phyloP scores from a whole-genome alignment of 2,888 invertebrate species.

The Amiota minor region DNA sequence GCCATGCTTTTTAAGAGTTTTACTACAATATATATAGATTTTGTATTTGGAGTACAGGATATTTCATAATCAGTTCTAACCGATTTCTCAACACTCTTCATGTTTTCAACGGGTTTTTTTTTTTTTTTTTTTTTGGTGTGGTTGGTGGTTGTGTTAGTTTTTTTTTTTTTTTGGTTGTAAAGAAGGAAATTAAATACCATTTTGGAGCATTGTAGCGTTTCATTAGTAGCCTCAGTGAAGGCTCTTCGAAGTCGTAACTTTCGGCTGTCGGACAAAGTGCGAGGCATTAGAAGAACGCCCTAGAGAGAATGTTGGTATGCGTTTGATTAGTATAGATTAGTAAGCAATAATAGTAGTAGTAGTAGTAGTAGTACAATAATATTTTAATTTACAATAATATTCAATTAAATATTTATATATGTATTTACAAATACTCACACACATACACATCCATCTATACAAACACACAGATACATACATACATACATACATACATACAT shows the following conservation, averaged over 20 bases:
- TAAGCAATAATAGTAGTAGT: background rate
- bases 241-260: constrained; percentile 89
- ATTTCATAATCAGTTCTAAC: too few relatives aligned
- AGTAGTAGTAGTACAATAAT: too few relatives aligned
- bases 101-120: too few relatives aligned
- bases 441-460: background rate
- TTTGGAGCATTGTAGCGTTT: constrained; percentile 90
- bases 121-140: too few relatives aligned
- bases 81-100: too few relatives aligned
- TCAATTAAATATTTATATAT: background rate
- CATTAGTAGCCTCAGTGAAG: constrained; percentile 91
- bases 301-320: constrained; percentile 72
- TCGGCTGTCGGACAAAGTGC: constrained; percentile 91
- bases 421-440: background rate
- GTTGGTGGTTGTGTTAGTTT: background rate
- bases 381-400: too few relatives aligned
- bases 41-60: too few relatives aligned
- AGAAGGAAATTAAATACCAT: constrained; percentile 78
- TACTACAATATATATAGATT: too few relatives aligned
- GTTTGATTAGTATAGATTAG: constrained; percentile 57
- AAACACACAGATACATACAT: background rate
- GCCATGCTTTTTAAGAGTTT: too few relatives aligned
- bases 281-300: constrained; percentile 91
- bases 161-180: constrained; percentile 27
- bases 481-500: background rate